Evolutionary conservation across 2,797 vertebrate species (phyloP).

Genomic region (Setipinna tenuifilis): DNA sequence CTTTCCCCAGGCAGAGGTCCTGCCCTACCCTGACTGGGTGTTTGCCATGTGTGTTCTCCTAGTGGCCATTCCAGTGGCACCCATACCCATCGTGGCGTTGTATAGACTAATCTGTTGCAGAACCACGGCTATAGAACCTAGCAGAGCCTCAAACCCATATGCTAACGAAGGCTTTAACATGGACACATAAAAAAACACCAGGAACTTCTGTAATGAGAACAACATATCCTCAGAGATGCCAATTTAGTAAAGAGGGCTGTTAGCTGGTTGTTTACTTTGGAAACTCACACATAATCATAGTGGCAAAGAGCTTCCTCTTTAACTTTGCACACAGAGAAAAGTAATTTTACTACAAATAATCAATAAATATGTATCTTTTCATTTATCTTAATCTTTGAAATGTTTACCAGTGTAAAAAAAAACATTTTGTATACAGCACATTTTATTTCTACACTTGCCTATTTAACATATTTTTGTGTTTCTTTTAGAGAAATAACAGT

Average conservation of each 20-base stretch:
- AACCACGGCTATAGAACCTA: background rate
- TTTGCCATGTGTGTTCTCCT: constrained; percentile 77
- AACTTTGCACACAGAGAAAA: too few relatives aligned
- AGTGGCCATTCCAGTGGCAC: constrained; percentile 68
- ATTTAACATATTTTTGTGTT: background rate
- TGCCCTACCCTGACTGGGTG: constrained; percentile 82
- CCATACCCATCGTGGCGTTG: constrained; percentile 76
- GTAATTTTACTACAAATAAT: too few relatives aligned
- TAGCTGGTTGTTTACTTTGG: background rate
- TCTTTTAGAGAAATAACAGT: background rate
- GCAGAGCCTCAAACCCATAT: background rate
- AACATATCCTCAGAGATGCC: background rate
- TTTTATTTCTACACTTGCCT: background rate
- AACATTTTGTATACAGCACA: background rate
- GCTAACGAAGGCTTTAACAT: background rate
- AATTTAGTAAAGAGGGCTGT: background rate
- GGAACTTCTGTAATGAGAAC: background rate
- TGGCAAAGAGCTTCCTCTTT: too few relatives aligned
- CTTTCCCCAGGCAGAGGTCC: constrained; percentile 78
- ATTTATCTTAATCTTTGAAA: too few relatives aligned
- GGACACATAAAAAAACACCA: background rate
- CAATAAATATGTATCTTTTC: too few relatives aligned
- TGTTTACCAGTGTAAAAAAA: background rate
- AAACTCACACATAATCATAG: too few relatives aligned
- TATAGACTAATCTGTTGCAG: constrained; percentile 62